Evolutionary conservation across 2,888 invertebrate species (phyloP), one percentile per base, ranked within the genome.

Genomic region (Dynastes maya): DNA sequence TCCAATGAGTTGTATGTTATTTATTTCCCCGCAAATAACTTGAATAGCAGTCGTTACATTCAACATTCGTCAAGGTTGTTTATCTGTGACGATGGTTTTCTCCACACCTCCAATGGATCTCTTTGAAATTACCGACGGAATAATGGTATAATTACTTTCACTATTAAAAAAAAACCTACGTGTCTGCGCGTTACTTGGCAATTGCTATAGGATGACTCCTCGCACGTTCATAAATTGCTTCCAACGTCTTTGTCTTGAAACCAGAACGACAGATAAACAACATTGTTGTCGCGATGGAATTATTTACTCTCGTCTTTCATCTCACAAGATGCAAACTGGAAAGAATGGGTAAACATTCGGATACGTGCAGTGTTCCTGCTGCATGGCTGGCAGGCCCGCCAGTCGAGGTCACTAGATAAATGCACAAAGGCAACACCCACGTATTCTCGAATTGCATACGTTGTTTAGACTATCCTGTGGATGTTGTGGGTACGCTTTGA

Each of bases 371-470:
- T n/a, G n/a, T 53, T 61, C 16, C 72, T 72, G 40, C 58, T 58
- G 9, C 27, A 45, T 61, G 55, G 63, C 55, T 49, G 2, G 13
- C 61, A n/a, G 53, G 8, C 55, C 37, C 37, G 53, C 58, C 45
- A 61, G 72, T 61, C 61, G 72, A 74, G 72, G 72, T 61, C 72
- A 61, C 40, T 61, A 45, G 27, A 63, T 74, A 61, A 45, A 74
- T 61, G 72, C 61, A 74, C 49, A 74, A 61, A 68, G 13, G 11
- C 68, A 6, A 45, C 72, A 74, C 72, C 72, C 61, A 74, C 72
- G 49, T 45, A 49, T 74, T 61, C 72, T 74, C 72, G 27, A 63
- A 45, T 74, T 74, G 72, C 61, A 74, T 63, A 22, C 45, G 55
- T 58, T 74, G 45, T 74, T 74, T 45, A 61, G 45, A 8, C 61